phyloP scores from a whole-genome alignment of 2,888 invertebrate genomes.

The Electrophaes corylata region DNA sequence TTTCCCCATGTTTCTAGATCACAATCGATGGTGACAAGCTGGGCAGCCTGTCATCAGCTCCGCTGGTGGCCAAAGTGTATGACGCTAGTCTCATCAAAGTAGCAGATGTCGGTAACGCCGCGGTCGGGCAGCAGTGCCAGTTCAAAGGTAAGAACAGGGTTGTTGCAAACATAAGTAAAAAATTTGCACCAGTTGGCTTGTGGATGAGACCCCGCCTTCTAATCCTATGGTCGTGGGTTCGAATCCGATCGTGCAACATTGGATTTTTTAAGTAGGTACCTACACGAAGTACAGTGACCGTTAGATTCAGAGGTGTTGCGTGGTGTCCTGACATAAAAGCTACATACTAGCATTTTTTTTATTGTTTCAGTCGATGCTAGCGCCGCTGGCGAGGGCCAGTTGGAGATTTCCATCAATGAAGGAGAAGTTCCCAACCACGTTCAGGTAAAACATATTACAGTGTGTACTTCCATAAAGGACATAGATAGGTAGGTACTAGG shows the following conservation, averaged over 20 bases:
- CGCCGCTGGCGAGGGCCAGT: conserved; percentile 98
- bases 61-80: conserved; percentile 96
- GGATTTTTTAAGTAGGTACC: too few species aligned
- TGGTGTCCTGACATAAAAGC: not conserved
- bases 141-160: conserved; percentile 90
- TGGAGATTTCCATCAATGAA: conserved; percentile 99
- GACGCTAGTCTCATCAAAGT: conserved; percentile 97
- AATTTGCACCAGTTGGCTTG: too few species aligned
- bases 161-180: too few species aligned
- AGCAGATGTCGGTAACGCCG: conserved; percentile 96
- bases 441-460: too few species aligned
- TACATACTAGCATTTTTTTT: conserved; percentile 10
- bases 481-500: not conserved
- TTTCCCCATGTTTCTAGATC: conserved; percentile 59
- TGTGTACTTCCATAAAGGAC: too few species aligned
- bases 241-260: too few species aligned
- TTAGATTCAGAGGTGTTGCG: too few species aligned
- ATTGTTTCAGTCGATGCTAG: conserved; percentile 95
- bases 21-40: conserved; percentile 95
- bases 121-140: conserved; percentile 97
- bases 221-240: too few species aligned
- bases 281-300: too few species aligned
- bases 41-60: conserved; percentile 57
- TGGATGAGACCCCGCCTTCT: too few species aligned
- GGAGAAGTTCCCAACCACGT: conserved; percentile 99